Conservation (phyloP, 2,113 vertebrate species). For the Plotosus lineatus region DNA sequence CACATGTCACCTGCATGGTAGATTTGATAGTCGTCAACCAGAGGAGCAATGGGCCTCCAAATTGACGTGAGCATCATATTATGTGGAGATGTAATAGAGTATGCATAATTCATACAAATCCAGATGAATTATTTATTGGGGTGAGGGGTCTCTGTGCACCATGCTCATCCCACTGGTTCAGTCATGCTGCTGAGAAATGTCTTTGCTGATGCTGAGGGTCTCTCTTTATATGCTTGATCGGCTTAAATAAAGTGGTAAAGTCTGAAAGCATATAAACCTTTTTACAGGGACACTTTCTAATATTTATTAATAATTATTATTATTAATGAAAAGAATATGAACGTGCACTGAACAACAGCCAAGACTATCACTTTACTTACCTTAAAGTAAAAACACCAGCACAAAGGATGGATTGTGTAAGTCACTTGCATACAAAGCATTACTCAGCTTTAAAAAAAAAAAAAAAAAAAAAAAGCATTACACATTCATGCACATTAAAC, state of each 20-base stretch:
- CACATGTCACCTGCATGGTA: slow-evolving; percentile 53
- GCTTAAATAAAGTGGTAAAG: neutral
- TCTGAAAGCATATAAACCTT: neutral
- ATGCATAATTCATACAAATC: slow-evolving; percentile 61
- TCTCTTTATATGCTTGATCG: neutral
- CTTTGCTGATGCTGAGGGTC: slow-evolving; percentile 1
- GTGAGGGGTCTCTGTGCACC: slow-evolving; percentile 45
- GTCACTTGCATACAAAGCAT: neutral
- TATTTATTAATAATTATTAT: too few species aligned
- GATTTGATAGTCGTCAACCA: slow-evolving; percentile 47
- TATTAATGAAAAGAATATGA: neutral
- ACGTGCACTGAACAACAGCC: neutral
- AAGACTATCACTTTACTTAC: slow-evolving; percentile 4
- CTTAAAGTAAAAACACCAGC: neutral
- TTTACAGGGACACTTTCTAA: neutral
- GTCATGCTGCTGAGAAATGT: slow-evolving; percentile 37
- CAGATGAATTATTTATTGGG: slow-evolving; percentile 66
- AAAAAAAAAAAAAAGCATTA: neutral
- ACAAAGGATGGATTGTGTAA: neutral
- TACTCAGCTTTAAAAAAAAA: neutral
- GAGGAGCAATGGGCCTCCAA: slow-evolving; percentile 55
- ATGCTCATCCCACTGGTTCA: slow-evolving; percentile 41
- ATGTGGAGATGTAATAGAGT: slow-evolving; percentile 56
- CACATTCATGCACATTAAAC: neutral
- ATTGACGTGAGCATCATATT: slow-evolving; percentile 54